A percentile compares a stretch with the other conserved stretches of the same genome.
These are phyloP conservation scores for Axea sp. DNA, from an alignment of 2,888 invertebrate genomes.

Conservation along the genomic window DNA sequence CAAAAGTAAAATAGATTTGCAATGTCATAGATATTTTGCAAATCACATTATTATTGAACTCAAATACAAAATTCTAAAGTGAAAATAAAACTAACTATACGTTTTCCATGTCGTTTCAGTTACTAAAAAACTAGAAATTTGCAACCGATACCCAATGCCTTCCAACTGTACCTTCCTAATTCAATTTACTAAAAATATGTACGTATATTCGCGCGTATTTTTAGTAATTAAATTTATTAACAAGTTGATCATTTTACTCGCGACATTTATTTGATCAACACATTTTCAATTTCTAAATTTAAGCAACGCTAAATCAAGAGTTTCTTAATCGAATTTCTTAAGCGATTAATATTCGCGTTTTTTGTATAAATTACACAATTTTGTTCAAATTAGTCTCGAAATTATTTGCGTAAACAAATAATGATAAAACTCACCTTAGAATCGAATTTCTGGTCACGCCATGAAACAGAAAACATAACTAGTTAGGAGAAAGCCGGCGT, in stretches of 20 bases:
- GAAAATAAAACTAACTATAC: too few species aligned
- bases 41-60: too few species aligned
- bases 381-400: too few species aligned
- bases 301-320: slow-evolving; percentile 9
- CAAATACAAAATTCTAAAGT: too few species aligned
- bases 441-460: slow-evolving; percentile 73
- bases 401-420: background rate
- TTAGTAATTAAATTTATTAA: slow-evolving; percentile 45
- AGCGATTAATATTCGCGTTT: too few species aligned
- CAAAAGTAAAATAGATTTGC: background rate
- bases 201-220: slow-evolving; percentile 19
- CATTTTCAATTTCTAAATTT: slow-evolving; percentile 30
- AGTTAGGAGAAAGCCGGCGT: too few species aligned
- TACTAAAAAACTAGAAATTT: too few species aligned
- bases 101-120: too few species aligned
- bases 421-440: slow-evolving; percentile 73
- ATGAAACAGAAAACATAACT: slow-evolving; percentile 64
- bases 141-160: too few species aligned
- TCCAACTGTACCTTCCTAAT: too few species aligned
- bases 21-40: too few species aligned
- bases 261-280: slow-evolving; percentile 25
- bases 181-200: slow-evolving; percentile 20
- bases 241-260: slow-evolving; percentile 22
- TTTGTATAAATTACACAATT: too few species aligned
- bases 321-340: background rate